A percentile compares a stretch with the other conserved stretches of the same genome.
Evolutionary conservation across 2,888 invertebrate species (phyloP).

Genomic region (Euzetes globulus): DNA sequence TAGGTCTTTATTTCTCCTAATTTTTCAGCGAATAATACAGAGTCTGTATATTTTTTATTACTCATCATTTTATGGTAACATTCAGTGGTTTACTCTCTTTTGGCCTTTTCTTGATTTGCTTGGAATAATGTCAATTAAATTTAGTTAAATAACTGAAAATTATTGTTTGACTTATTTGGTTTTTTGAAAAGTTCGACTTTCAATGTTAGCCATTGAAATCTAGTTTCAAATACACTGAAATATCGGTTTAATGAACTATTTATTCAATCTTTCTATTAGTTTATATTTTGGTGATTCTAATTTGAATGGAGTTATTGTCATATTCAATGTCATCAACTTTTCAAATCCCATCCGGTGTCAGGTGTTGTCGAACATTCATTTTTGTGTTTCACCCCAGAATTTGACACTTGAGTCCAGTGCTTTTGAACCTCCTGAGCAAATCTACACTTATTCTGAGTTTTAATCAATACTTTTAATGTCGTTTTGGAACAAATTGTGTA

Average conservation of each 20-base stretch:
- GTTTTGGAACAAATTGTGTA: conserved; percentile 13
- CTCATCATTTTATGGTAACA: neutral
- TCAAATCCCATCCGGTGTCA: neutral
- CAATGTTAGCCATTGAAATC: neutral
- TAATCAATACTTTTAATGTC: neutral
- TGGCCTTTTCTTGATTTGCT: neutral
- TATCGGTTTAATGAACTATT: conserved; percentile 8
- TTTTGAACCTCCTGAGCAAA: neutral
- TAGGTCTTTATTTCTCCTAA: neutral
- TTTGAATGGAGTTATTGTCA: neutral
- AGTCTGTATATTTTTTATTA: neutral
- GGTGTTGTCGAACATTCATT: neutral
- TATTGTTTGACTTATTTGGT: neutral
- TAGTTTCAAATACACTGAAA: neutral
- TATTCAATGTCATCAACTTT: conserved; percentile 16
- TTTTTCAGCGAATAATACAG: neutral
- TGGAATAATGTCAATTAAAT: neutral
- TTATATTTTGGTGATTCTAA: neutral
- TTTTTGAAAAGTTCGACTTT: neutral
- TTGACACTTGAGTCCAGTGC: neutral
- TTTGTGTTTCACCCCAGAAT: neutral
- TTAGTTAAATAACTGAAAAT: neutral
- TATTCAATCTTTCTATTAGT: neutral
- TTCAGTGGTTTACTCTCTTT: conserved; percentile 22
- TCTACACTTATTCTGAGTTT: neutral